These are phyloP conservation scores for Agraylea sexmaculata DNA, from an alignment of 1,140 invertebrate genomes.

Conservation along the genomic window DNA sequence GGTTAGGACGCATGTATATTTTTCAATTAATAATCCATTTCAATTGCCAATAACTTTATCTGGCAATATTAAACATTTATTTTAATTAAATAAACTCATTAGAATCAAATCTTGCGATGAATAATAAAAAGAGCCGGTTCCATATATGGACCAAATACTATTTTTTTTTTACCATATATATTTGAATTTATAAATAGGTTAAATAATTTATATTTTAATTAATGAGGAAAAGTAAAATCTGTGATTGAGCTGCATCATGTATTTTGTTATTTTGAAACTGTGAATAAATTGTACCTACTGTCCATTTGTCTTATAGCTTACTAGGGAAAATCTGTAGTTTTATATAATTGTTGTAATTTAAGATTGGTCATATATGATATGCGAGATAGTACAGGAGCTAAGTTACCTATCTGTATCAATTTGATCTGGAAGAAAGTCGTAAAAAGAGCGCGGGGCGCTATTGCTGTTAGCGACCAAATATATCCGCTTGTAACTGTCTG, in stretches of 20 bases:
- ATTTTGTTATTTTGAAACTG: not conserved
- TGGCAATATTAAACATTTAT: too few species aligned
- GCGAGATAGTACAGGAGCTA: conserved; percentile 14
- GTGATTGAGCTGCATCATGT: not conserved
- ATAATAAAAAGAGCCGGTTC: too few species aligned
- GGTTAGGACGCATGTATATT: too few species aligned
- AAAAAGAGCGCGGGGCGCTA: conserved; percentile 21
- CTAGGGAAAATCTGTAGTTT: not conserved
- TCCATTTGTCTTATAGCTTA: not conserved
- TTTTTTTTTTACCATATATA: too few species aligned
- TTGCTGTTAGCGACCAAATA: conserved; percentile 19
- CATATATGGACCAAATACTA: too few species aligned
- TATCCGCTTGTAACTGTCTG: conserved; percentile 21
- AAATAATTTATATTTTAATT: too few species aligned
- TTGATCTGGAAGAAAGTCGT: conserved; percentile 22
- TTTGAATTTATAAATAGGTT: too few species aligned
- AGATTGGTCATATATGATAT: not conserved
- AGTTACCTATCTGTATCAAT: conserved; percentile 22
- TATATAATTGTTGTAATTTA: not conserved
- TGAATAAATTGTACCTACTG: not conserved
- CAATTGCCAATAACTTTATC: too few species aligned
- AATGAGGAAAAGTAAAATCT: not conserved
- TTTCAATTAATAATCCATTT: too few species aligned
- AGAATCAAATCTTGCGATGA: too few species aligned
- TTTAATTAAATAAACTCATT: too few species aligned